Percentiles rank a stretch among this genome's conserved stretches.
phyloP scores from a whole-genome alignment of 2,888 invertebrate species.

The Eupithecia dodoneata region DNA sequence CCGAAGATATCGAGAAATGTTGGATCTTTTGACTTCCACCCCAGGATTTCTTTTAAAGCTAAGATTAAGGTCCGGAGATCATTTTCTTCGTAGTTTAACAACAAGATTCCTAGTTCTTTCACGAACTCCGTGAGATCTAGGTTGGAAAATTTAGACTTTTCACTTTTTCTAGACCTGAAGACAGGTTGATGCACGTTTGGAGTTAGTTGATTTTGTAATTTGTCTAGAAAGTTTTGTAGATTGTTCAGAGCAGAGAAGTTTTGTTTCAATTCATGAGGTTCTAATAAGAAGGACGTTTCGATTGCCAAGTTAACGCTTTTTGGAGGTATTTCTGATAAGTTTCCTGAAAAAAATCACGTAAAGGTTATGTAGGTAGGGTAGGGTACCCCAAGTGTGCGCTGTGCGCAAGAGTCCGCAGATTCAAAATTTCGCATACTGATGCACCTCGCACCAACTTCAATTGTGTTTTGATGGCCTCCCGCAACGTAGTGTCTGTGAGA shows the following conservation, averaged over 20 bases:
- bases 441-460: no score
- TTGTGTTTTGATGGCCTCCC: no score
- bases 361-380: no score
- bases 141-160: not conserved
- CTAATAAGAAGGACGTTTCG: slow-evolving; percentile 39
- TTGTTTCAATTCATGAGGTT: slow-evolving; percentile 32
- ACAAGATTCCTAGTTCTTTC: slow-evolving; percentile 22
- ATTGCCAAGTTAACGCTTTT: slow-evolving; percentile 39
- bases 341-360: slow-evolving; percentile 4
- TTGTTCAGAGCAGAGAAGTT: slow-evolving; percentile 26
- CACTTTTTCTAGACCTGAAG: slow-evolving; percentile 11
- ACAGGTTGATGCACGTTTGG: not conserved
- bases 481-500: no score
- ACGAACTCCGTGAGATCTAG: slow-evolving; percentile 18
- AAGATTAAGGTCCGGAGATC: slow-evolving; percentile 5
- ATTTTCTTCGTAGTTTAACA: slow-evolving; percentile 29
- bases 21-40: slow-evolving; percentile 3
- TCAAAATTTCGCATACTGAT: no score
- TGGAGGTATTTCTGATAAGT: slow-evolving; percentile 5
- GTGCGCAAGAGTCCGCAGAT: no score
- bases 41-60: slow-evolving; percentile 24
- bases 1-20: slow-evolving; percentile 24
- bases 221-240: slow-evolving; percentile 28
- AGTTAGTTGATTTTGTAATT: slow-evolving; percentile 25
- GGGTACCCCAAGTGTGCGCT: no score